Percentiles rank a stretch among this genome's conserved stretches.
Conservation (phyloP, 2,113 vertebrate species). For the Bambusicola thoracicus region DNA sequence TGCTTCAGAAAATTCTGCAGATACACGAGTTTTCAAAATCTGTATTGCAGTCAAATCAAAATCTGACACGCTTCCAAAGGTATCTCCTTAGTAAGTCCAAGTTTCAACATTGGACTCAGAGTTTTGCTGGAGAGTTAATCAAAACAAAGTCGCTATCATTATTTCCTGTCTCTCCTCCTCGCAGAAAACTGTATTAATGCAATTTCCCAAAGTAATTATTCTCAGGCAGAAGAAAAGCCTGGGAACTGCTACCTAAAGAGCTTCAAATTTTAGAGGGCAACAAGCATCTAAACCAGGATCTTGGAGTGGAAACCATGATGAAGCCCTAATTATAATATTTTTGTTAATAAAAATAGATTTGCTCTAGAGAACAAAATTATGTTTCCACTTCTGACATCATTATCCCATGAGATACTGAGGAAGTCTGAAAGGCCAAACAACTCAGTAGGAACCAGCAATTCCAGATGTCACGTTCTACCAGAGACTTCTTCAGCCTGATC, state of each 20-base stretch:
- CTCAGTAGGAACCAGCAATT: conserved; percentile 8
- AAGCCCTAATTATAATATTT: conserved; percentile 54
- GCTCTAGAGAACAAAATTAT: conserved; percentile 39
- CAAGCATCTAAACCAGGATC: conserved; percentile 25
- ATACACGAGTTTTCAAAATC: neutral
- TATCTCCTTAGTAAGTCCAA: neutral
- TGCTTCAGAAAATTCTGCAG: neutral
- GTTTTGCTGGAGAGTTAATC: neutral
- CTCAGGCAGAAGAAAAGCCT: conserved; percentile 21
- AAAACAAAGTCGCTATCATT: neutral
- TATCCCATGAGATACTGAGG: conserved; percentile 43
- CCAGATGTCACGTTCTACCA: neutral
- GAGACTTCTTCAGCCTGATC: neutral
- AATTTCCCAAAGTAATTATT: conserved; percentile 7
- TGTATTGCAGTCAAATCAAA: neutral
- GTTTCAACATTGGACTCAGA: neutral
- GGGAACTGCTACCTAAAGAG: conserved; percentile 55
- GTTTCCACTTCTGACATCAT: conserved; percentile 35
- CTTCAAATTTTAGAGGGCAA: neutral
- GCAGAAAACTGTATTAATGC: neutral
- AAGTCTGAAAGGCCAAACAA: conserved; percentile 53
- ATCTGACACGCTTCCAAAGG: neutral
- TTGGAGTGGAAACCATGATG: conserved; percentile 57
- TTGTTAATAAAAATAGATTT: conserved; percentile 63
- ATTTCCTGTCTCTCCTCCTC: neutral